phyloP scores from a whole-genome alignment of 2,797 vertebrate species.

The Lithobates pipiens region DNA sequence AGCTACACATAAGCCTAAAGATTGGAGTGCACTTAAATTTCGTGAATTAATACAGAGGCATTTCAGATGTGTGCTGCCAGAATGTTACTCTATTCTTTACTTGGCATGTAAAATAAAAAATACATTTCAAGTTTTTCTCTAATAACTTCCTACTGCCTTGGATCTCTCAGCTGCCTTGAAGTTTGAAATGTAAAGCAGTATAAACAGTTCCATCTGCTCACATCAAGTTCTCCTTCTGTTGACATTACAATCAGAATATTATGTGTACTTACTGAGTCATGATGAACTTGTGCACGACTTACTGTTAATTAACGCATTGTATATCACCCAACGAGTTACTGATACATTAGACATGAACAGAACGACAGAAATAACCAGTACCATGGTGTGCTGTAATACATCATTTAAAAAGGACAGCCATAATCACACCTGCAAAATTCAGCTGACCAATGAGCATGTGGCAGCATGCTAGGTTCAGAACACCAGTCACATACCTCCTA shows the following conservation, averaged over 20 bases:
- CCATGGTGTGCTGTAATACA: no score
- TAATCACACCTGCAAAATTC: no score
- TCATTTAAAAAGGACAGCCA: no score
- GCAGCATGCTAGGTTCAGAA: no score
- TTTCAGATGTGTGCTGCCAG: background rate
- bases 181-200: slow-evolving; percentile 22
- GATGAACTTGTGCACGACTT: background rate
- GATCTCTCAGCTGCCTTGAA: background rate
- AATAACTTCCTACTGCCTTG: slow-evolving; percentile 1
- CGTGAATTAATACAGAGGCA: no score
- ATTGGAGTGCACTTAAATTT: no score
- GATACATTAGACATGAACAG: no score
- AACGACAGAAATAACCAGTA: no score
- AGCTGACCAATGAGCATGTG: no score
- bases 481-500: no score
- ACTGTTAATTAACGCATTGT: background rate
- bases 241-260: slow-evolving; percentile 12
- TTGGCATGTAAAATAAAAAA: background rate
- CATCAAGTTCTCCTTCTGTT: slow-evolving; percentile 33
- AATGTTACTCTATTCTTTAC: background rate
- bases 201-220: slow-evolving; percentile 48
- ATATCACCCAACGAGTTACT: no score
- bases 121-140: slow-evolving; percentile 4
- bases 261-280: background rate
- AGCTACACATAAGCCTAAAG: no score